Percentiles rank a stretch among this genome's conserved stretches.
These are phyloP conservation scores for Anagyrus pseudococci DNA, from an alignment of 2,888 invertebrate species.

Conservation along the genomic window DNA sequence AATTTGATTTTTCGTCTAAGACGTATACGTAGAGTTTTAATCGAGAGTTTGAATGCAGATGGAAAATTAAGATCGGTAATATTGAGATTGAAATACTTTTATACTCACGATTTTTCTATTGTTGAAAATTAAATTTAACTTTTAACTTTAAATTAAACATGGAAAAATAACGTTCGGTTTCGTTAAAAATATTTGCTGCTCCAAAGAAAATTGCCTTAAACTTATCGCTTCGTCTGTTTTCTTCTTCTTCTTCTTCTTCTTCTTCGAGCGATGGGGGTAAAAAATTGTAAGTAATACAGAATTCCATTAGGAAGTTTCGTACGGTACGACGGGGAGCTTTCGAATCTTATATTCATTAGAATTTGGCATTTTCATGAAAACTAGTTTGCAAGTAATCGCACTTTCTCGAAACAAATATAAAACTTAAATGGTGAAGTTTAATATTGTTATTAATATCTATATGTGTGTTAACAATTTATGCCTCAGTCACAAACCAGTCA, in stretches of 20 bases:
- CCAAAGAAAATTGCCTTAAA: too few species aligned
- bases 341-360: constrained; percentile 41
- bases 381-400: constrained; percentile 39
- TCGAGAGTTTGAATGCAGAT: too few species aligned
- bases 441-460: constrained; percentile 32
- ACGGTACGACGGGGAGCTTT: constrained; percentile 34
- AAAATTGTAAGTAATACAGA: constrained; percentile 35
- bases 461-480: constrained; percentile 20
- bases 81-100: too few species aligned
- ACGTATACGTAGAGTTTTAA: background rate
- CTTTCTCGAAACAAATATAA: constrained; percentile 38
- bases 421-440: constrained; percentile 38
- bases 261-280: constrained; percentile 2
- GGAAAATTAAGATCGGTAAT: too few species aligned
- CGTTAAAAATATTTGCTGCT: too few species aligned
- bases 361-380: constrained; percentile 39
- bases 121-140: too few species aligned
- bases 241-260: background rate
- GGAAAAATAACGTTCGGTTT: too few species aligned
- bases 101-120: too few species aligned
- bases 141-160: too few species aligned
- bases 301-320: constrained; percentile 39
- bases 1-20: background rate
- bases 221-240: too few species aligned
- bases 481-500: constrained; percentile 12